Evolutionary conservation across 2,888 invertebrate genomes (phyloP).

Genomic region (Eupithecia dodoneata): DNA sequence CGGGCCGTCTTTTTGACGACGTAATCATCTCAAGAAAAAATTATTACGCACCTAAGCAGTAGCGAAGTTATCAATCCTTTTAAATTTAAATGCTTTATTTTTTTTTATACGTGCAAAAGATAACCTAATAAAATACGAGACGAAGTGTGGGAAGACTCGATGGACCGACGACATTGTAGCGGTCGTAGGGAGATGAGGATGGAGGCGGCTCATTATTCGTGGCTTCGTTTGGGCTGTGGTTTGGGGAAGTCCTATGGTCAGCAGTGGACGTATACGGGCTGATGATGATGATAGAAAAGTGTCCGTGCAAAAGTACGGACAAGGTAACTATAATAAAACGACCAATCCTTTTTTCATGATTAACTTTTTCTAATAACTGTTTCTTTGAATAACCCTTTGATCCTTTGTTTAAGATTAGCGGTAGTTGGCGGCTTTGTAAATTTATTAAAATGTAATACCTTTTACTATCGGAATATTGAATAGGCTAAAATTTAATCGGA

Average conservation of each 20-base stretch:
- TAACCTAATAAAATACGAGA: too few species aligned
- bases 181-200: too few species aligned
- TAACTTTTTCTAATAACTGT: not conserved
- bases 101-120: not conserved
- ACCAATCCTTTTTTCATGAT: not conserved
- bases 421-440: not conserved
- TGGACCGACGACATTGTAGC: too few species aligned
- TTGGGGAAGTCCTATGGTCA: too few species aligned
- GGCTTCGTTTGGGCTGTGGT: too few species aligned
- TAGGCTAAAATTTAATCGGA: conserved; percentile 17
- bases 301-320: not conserved
- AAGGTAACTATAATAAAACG: not conserved
- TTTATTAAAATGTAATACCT: conserved; percentile 3
- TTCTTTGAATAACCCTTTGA: not conserved
- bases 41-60: not conserved
- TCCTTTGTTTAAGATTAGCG: conserved; percentile 2
- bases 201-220: too few species aligned
- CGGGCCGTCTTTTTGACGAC: conserved; percentile 6
- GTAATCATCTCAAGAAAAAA: conserved; percentile 18
- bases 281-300: too few species aligned
- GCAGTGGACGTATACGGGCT: too few species aligned
- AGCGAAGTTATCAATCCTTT: not conserved
- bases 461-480: conserved; percentile 14
- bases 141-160: too few species aligned
- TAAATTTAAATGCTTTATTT: not conserved